A percentile compares a stretch with the other conserved stretches of the same genome.
Evolutionary conservation across 2,113 vertebrate species (phyloP).

Genomic region (Poicephalus meyeri): DNA sequence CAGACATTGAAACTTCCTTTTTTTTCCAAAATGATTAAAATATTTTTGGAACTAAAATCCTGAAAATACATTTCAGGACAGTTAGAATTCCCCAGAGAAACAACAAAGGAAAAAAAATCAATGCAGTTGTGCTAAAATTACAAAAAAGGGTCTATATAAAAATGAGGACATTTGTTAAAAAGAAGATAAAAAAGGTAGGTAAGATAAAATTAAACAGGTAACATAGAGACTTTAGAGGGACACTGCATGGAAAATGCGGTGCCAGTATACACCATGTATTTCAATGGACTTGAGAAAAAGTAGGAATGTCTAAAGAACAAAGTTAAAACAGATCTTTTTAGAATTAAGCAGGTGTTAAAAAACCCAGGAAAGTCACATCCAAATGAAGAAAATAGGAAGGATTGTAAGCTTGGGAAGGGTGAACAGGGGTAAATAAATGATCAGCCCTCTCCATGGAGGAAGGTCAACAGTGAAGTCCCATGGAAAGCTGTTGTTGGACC

Average conservation of each 20-base stretch:
- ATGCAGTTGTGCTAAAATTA: not conserved
- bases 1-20: not conserved
- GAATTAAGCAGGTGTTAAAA: not conserved
- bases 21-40: not conserved
- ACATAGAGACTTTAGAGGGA: not conserved
- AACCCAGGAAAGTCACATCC: fast-evolving
- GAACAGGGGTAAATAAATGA: not conserved
- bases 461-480: not conserved
- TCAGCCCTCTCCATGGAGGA: not conserved
- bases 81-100: not conserved
- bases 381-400: not conserved
- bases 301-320: not conserved
- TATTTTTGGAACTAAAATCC: not conserved
- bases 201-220: not conserved
- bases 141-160: not conserved
- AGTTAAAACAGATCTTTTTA: not conserved
- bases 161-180: not conserved
- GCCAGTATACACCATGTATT: fast-evolving
- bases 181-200: fast-evolving
- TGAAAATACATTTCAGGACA: not conserved
- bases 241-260: not conserved
- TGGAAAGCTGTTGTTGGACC: not conserved
- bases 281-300: not conserved
- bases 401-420: not conserved
- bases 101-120: not conserved